Evolutionary conservation across 2,113 vertebrate species (phyloP).

Genomic region (Eleginops maclovinus): DNA sequence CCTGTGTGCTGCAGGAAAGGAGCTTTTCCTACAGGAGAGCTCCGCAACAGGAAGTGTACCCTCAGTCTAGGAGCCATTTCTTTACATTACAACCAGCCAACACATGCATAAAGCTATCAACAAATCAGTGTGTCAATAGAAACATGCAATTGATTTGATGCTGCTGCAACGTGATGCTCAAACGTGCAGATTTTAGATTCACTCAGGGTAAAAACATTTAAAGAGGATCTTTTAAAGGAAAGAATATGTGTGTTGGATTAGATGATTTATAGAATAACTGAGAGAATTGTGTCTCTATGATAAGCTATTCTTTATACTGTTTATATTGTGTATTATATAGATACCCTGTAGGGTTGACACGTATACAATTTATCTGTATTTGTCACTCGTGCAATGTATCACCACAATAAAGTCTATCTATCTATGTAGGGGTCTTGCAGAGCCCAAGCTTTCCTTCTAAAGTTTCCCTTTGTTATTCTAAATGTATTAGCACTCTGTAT

Average conservation of each 20-base stretch:
- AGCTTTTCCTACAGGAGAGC: slow-evolving; percentile 6
- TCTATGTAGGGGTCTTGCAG: too few species aligned
- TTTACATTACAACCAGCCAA: neutral
- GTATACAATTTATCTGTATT: too few species aligned
- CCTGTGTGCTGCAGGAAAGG: slow-evolving; percentile 35
- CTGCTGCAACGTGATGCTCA: neutral
- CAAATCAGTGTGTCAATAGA: neutral
- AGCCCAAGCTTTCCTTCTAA: too few species aligned
- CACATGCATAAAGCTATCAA: neutral
- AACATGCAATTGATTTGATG: neutral
- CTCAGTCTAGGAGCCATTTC: neutral
- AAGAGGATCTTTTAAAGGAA: neutral
- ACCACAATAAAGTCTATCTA: too few species aligned
- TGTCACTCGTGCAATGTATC: too few species aligned
- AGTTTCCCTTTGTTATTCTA: too few species aligned
- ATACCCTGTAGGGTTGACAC: too few species aligned
- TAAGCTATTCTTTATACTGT: too few species aligned
- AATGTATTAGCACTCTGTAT: too few species aligned
- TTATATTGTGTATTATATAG: too few species aligned
- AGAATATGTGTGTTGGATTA: neutral
- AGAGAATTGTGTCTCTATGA: too few species aligned
- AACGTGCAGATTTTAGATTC: neutral
- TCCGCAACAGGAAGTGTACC: neutral
- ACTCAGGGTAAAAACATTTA: neutral
- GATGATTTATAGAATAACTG: too few species aligned